phyloP scores from a whole-genome alignment of 2,113 vertebrate species.

The Ginglymostoma cirratum region DNA sequence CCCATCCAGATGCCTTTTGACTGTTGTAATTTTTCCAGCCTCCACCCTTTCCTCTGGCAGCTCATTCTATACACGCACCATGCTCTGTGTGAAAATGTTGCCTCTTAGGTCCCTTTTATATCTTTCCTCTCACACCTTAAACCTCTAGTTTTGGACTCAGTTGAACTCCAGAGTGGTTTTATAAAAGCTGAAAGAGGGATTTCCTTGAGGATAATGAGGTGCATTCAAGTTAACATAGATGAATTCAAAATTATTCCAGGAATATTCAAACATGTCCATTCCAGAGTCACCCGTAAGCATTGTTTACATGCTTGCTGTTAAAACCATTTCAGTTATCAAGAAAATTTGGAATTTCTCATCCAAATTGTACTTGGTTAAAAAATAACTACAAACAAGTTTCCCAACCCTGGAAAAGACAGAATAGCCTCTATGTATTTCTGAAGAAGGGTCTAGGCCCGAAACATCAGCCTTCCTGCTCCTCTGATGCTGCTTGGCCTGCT shows the following conservation, averaged over 20 bases:
- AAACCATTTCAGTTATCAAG: not conserved
- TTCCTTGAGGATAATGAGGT: not conserved
- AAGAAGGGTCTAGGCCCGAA: too few relatives aligned
- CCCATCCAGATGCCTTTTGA: too few relatives aligned
- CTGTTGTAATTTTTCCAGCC: too few relatives aligned
- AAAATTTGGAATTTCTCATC: not conserved
- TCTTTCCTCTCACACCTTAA: too few relatives aligned
- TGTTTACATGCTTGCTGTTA: not conserved
- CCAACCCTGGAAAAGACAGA: not conserved
- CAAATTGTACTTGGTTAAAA: not conserved
- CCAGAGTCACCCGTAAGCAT: not conserved
- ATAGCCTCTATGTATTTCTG: not conserved
- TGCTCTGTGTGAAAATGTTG: too few relatives aligned
- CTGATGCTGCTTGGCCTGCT: too few relatives aligned
- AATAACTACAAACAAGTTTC: not conserved
- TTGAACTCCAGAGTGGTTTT: not conserved
- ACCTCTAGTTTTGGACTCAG: not conserved
- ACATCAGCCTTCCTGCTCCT: too few relatives aligned
- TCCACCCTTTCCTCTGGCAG: too few relatives aligned
- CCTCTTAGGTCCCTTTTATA: too few relatives aligned
- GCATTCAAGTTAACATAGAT: not conserved
- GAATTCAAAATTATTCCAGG: not conserved
- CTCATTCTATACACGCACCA: too few relatives aligned
- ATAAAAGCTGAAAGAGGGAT: not conserved
- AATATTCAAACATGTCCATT: not conserved